Base-by-base conservation (phyloP, 2,888 invertebrate genomes). In the Caenorhabditis panamensis region DNA sequence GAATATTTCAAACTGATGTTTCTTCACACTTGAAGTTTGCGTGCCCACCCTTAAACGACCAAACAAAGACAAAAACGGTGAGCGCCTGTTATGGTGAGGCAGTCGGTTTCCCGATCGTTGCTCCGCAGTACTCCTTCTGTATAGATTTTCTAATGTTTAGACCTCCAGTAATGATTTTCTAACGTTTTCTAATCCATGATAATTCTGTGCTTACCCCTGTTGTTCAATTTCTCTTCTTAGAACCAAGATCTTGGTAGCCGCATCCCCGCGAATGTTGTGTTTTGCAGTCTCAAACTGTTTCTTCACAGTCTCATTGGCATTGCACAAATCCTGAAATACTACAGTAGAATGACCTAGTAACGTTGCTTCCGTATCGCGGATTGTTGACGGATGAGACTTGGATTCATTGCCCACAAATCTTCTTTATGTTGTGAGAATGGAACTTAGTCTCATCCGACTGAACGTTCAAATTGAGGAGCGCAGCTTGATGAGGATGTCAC, bases 211-310 rank as follows among this genome's bases (percentile, higher is more conserved):
- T 61, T n/a, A 79, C 82, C 79, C 73, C 49, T 66, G 63, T 54
- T 82, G 82, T 47, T 84, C 82, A 44, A 82, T 82, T 16, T 84
- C 77, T 6, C 82, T 68, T 26, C 82, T 63, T 9, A 80, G 67
- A 0, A 84, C 71, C 51, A 84, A 31, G 44, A 84, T 58, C 20
- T 82, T 82, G 0, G 72, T 82, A 1, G 77, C 82, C 11, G 64
- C 64, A 1, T 82, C 84, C 49, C 53, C 78, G 22, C 67, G 56
- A 11, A 67, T 31, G 22, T 37, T 69, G 8, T 24, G 66, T 54
- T 53, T 67, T 13, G 62, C 64, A 11, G 59, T 47, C 18, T 77
- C 72, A 22, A 77, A 82, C 13, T 26, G 58, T 16, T 62, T 71
- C 28, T 28, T 56, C 51, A 78, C 64, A 16, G 56, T 66, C 36